These are phyloP conservation scores for Sitobion miscanthi DNA, from an alignment of 1,140 invertebrate genomes.

Conservation along the genomic window DNA sequence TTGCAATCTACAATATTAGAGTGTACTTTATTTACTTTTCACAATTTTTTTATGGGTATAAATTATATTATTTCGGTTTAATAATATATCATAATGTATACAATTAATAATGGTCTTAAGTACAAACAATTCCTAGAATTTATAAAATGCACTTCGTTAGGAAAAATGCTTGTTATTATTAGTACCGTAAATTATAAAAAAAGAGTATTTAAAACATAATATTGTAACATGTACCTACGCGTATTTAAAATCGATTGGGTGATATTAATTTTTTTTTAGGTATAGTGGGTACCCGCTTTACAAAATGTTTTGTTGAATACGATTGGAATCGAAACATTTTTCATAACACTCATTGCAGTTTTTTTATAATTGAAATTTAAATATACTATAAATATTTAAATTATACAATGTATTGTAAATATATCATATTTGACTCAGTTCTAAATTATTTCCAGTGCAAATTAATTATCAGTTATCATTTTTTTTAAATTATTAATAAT, in stretches of 20 bases:
- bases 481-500: no score
- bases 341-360: not conserved
- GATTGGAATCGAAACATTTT: not conserved
- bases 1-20: not conserved
- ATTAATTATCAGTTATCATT: not conserved
- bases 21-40: constrained; percentile 1
- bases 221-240: not conserved
- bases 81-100: not conserved
- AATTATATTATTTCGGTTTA: constrained; percentile 5
- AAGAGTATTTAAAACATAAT: not conserved
- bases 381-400: not conserved
- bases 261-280: not conserved
- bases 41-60: not conserved
- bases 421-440: not conserved
- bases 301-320: not conserved
- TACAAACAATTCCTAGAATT: not conserved
- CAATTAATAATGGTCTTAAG: not conserved
- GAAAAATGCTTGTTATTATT: not conserved
- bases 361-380: not conserved
- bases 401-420: not conserved
- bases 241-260: not conserved
- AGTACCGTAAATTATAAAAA: not conserved
- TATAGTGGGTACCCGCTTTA: not conserved
- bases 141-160: not conserved
- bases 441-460: not conserved